Conservation (phyloP, 2,797 vertebrate genomes). For the Taeniopygia guttata region DNA sequence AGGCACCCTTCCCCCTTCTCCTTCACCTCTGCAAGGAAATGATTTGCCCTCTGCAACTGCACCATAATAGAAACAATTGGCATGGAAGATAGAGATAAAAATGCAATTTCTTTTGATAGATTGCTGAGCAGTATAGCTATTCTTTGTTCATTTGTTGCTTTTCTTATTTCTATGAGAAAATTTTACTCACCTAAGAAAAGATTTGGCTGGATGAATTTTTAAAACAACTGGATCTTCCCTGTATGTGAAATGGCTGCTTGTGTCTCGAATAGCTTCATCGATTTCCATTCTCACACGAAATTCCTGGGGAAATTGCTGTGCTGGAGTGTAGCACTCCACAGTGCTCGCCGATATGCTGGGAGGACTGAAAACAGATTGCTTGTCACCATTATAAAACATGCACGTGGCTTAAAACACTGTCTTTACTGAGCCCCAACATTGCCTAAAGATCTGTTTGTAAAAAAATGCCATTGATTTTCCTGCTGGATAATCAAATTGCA, state of each 20-base stretch:
- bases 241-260: constrained; percentile 82
- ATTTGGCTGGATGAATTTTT: constrained; percentile 89
- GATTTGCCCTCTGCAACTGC: constrained; percentile 42
- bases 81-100: constrained; percentile 48
- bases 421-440: background rate
- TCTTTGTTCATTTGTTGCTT: constrained; percentile 16
- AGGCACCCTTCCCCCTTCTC: constrained; percentile 13
- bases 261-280: constrained; percentile 79
- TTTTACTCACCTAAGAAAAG: constrained; percentile 89
- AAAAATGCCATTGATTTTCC: background rate
- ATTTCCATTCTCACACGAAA: constrained; percentile 84
- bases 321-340: constrained; percentile 88
- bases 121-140: background rate
- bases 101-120: constrained; percentile 41
- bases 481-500: background rate
- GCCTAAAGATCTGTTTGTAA: background rate
- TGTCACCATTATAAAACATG: background rate
- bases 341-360: constrained; percentile 74
- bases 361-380: background rate
- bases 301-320: constrained; percentile 73
- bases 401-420: background rate
- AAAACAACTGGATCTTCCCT: constrained; percentile 88
- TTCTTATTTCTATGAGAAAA: background rate
- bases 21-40: constrained; percentile 47
- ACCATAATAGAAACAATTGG: constrained; percentile 38